Evolutionary conservation across 1,140 invertebrate species (phyloP).

Genomic region (Colletes gigas): DNA sequence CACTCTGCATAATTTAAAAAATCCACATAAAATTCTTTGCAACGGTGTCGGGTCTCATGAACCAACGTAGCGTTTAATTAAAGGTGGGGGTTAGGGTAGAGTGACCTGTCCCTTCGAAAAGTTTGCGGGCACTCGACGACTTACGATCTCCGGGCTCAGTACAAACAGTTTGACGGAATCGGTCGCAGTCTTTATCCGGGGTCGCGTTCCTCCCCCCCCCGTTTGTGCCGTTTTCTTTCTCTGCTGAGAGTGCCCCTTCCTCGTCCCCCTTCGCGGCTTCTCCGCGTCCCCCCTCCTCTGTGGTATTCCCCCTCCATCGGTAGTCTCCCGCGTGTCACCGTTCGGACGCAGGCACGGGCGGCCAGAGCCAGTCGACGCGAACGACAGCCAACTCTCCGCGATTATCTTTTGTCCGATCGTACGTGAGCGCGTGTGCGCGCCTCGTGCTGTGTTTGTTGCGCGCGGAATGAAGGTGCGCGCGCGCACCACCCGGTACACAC

Average conservation of each 20-base stretch:
- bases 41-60: too few relatives aligned
- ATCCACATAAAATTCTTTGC: too few relatives aligned
- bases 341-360: slow-evolving; percentile 3
- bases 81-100: too few relatives aligned
- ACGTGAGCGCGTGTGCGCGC: slow-evolving; percentile 25
- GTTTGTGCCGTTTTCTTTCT: slow-evolving; percentile 28
- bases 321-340: slow-evolving; percentile 8
- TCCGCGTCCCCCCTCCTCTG: background rate
- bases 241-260: slow-evolving; percentile 6
- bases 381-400: slow-evolving; percentile 44
- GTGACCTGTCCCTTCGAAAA: too few relatives aligned
- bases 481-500: background rate
- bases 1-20: too few relatives aligned
- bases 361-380: slow-evolving; percentile 17
- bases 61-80: too few relatives aligned
- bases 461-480: slow-evolving; percentile 14
- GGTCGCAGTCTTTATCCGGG: slow-evolving; percentile 19
- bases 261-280: background rate
- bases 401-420: slow-evolving; percentile 70
- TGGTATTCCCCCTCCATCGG: background rate
- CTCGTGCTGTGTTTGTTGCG: slow-evolving; percentile 8
- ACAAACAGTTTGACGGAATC: too few relatives aligned
- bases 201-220: slow-evolving; percentile 15
- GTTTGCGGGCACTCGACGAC: too few relatives aligned
- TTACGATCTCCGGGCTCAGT: too few relatives aligned